Evolutionary conservation across 2,113 vertebrate genomes (phyloP), one percentile per base, ranked within the genome.

Genomic region (Macroglossus sobrinus): DNA sequence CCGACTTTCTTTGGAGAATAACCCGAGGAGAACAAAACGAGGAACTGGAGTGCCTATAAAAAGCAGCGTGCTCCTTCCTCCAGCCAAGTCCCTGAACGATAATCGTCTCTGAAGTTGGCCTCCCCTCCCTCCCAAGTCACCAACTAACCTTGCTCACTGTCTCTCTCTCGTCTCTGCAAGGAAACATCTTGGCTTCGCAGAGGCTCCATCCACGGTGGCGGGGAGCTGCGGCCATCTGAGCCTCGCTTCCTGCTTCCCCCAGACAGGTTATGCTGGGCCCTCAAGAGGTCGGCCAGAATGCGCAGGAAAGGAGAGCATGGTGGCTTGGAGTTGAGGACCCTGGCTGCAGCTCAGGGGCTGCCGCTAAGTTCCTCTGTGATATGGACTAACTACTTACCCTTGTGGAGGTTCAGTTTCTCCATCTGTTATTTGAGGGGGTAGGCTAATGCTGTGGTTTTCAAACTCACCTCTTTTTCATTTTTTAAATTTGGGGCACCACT

Each of bases 1-100:
- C 82, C 22, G 11, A 64, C 88, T 93, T 93, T 79, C 97, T 96
- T 92, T 95, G 96, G 97, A 95, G 96, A 90, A 72, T 45, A 89
- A 93, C 63, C 72, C 74, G 4, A n/a, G 94, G 84, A 87, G 79
- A 95, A 97, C 79, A 93, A 96, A 96, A 94, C 59, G 33, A 93
- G 89, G 59, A 89, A 79, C 92, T 91, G 6, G 10, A 66, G 78
- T 84, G 95, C 89, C 97, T 97, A 53, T 66, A 91, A 71, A 94
- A 96, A 93, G 57, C 71, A 74, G 75, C 76, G 50, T 11, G 10
- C 30, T 95, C 69, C 79, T 96, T 96, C 75, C 90, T 94, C 21
- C 94, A 75, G 94, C 78, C 72, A 92, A 85, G 16, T 82, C 80
- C 95, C 86, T 4, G 10, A 79, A n/a, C 3, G 79, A 92, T 94